Conservation (phyloP, 2,888 invertebrate genomes). For the Tinea semifulvella region DNA sequence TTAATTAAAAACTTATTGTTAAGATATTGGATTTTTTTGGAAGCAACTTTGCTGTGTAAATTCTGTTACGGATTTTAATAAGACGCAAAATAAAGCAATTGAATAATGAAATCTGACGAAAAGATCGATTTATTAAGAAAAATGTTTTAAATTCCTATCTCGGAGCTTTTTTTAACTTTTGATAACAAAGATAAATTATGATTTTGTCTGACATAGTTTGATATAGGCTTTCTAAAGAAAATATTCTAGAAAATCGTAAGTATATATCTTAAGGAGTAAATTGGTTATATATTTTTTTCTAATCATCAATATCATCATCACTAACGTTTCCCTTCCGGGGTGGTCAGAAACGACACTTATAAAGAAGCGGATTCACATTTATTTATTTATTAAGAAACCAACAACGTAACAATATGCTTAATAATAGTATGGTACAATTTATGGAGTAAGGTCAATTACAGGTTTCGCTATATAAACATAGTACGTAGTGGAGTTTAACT, state of each 20-base stretch:
- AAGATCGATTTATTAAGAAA: background rate
- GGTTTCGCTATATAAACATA: no score
- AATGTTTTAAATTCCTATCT: conserved; percentile 11
- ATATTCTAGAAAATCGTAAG: background rate
- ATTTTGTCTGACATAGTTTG: conserved; percentile 6
- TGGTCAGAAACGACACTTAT: no score
- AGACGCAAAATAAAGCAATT: conserved; percentile 7
- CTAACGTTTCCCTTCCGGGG: no score
- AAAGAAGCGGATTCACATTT: no score
- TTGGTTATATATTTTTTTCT: no score
- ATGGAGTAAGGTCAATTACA: no score
- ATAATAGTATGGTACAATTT: no score
- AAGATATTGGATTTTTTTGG: conserved; percentile 42
- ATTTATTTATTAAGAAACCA: no score
- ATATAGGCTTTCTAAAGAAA: background rate
- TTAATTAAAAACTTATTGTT: conserved; percentile 55
- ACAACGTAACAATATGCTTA: no score
- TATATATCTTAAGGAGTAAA: no score
- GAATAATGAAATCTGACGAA: conserved; percentile 2
- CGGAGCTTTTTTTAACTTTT: conserved; percentile 8
- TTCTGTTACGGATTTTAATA: conserved; percentile 20
- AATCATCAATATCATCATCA: no score
- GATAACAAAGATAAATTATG: conserved; percentile 13
- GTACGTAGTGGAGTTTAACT: no score
- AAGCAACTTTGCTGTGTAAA: conserved; percentile 30